Evolutionary conservation across 2,113 vertebrate species (phyloP).

Genomic region (Sceloporus undulatus): DNA sequence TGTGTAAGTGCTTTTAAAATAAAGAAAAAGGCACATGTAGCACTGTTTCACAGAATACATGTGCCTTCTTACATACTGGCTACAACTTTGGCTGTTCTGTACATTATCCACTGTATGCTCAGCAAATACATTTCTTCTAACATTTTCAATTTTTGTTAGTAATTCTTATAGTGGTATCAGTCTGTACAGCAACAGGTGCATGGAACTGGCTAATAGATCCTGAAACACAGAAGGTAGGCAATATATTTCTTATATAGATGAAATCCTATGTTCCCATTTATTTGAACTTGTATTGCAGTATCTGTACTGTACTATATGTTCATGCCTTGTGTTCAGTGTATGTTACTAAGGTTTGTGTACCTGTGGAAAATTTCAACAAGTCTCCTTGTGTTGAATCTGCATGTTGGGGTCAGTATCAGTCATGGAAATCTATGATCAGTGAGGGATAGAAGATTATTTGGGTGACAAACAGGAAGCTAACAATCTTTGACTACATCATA

Average conservation of each 20-base stretch:
- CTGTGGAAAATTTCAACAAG: background rate
- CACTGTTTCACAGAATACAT: background rate
- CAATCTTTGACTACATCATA: background rate
- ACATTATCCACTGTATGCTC: background rate
- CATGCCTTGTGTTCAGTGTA: background rate
- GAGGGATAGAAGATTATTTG: background rate
- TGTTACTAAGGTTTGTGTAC: background rate
- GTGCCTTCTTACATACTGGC: background rate
- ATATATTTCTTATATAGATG: conserved; percentile 11
- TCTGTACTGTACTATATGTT: background rate
- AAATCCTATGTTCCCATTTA: background rate
- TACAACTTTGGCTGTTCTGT: background rate
- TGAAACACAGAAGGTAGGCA: conserved; percentile 94
- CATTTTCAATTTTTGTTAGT: conserved; percentile 79
- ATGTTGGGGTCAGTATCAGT: background rate
- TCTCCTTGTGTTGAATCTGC: background rate
- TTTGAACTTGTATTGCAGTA: conserved; percentile 2
- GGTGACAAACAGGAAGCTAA: too few species aligned
- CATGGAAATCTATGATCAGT: too few species aligned
- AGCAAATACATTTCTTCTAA: conserved; percentile 9
- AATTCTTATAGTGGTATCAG: conserved; percentile 98
- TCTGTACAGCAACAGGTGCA: conserved; percentile 97
- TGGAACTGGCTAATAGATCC: conserved; percentile 99
- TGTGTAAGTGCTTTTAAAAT: background rate
- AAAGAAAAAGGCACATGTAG: background rate